Base-by-base conservation (phyloP, 2,113 vertebrate genomes). In the Romanogobio albipinnatus region DNA sequence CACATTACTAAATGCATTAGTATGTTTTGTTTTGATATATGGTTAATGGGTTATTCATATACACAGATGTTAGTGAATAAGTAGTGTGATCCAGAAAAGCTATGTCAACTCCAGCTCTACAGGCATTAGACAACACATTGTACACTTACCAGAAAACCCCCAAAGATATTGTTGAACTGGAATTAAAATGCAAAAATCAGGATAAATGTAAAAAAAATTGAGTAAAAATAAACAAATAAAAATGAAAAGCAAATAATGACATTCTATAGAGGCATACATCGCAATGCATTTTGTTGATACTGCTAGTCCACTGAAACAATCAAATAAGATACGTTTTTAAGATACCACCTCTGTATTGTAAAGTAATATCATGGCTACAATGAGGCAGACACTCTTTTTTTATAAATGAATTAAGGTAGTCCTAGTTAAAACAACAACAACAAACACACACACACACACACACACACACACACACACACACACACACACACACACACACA, bases 91-190 rank as follows among this genome's bases (percentile, higher is more conserved):
- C 33, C n/a, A 77, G 39, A 10, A 62, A 68, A 45, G 24, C 13
- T 29, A 85, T 75, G 22, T 11, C 29, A 49, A 79, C 47, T 66
- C 19, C 79, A 36, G 5, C 45, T 74, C 24, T 47, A 74, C 64
- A n/a, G 78, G 66, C 56, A 76, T 87, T 92, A 53, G 76, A 47
- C 33, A 85, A 92, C 89, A 90, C 87, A 90, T 81, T n/a, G 86
- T 89, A 87, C 83, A 90, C 96, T 91, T 97, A 99, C 98, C 98
- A 95, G 97, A 96, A 91, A 95, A 99, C 91, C 98, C 98, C 98
- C 97, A 99, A 87, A 98, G 95, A 92, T 96, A 96, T 58, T 97
- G 97, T 84, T 98, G 97, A 89, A 97, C 98, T 99, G 97, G 86
- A 97, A 97, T 88, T 92, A 81, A 96, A 95, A 87, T 93, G 93